Base-by-base conservation (phyloP, 92 coral and sea anemone genomes). In the Parazoanthus swiftii region DNA sequence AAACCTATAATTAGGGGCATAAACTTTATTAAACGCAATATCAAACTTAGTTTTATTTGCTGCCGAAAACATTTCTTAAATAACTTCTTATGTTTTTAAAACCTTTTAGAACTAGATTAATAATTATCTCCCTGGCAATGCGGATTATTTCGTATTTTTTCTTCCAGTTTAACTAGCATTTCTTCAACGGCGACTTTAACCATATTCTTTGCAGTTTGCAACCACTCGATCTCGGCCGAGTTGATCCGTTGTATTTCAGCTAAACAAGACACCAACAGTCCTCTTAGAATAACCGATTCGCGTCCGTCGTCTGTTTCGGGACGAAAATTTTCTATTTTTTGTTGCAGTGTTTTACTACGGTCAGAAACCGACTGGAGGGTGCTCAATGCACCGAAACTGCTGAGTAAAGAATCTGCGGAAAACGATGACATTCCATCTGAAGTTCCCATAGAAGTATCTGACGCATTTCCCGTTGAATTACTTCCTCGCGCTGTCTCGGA, bases 161-260 rank as follows among this genome's bases (percentile, higher is more conserved):
- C 88, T 74, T 93, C 94, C 1, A 95, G 86, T 4, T 84, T 88
- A 29, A 36, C 80, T 0, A 95, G 76, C 48, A 94, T 85, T 73
- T 90, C 85, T 56, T 85, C 86, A 33, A 95, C 88, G 1, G 96
- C 95, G 77, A 90, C 91, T 86, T 90, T 78, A 0, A 95, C 95
- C 89, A 95, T 93, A 15, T 81, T 79, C 65, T 90, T 93, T 16
- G 98, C 94, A 23, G 86, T 90, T 37, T 90, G 93, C 43, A 95
- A 83, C 98, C 98, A 95, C 26, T 88, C 86, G 18, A 91, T 88
- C 0, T 90, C 93, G 33, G 75, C 82, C 2, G 95, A 72, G 59
- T 92, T 82, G 15, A 95, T 81, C 26, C 98, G 87, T 33, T 89
- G 86, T 16, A 95, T 59, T 79, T 95, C 95, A 18, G 94, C 93